Base-by-base conservation (phyloP, 2,888 invertebrate species). In the Hermaeophaga mercurialis region DNA sequence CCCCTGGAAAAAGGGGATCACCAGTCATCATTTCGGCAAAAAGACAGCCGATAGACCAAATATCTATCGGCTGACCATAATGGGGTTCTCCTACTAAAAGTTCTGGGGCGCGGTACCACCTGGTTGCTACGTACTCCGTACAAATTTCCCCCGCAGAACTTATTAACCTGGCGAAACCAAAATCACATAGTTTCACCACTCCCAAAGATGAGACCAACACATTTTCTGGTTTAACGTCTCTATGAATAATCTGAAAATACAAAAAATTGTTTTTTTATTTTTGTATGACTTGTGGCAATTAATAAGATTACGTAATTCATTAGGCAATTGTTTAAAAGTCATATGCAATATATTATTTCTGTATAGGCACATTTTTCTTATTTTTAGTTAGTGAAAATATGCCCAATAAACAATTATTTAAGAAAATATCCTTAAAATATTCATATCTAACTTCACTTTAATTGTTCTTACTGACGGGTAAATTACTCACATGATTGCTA, bases 161-260 rank as follows among this genome's bases (percentile, higher is more conserved):
- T 52, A 90, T 79, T 0, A 88, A 80, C 26, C 94, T 80, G 0
- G 94, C 94, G 72, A 94, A 94, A 1, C 94, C 94, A 66, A 94
- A 89, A 80, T 94, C 94, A 75, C 94, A 94, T n/a, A 94, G 80
- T 78, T 94, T 94, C 31, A 94, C 88, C 3, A 94, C 86, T 0
- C 92, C 92, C 31, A 83, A 79, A 58, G 85, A 85, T 0, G 90
- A 90, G 0, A 94, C 89, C 54, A 94, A 79, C 36, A 94, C 88
- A 74, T 94, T 94, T 74, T 94, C 94, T 1, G 94, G 94, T 71
- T 94, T 94, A 39, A 94, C 86, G 73, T 94, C 94, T 39, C 94
- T 82, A 73, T 94, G 94, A 68, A 94, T 90, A 67, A 93, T 88
- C 90, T 90, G 74, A 43, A 26, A 26, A 44, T 17, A 49, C 7